Base-by-base conservation (phyloP, 2,888 invertebrate species). In the Crocallis elinguaria region DNA sequence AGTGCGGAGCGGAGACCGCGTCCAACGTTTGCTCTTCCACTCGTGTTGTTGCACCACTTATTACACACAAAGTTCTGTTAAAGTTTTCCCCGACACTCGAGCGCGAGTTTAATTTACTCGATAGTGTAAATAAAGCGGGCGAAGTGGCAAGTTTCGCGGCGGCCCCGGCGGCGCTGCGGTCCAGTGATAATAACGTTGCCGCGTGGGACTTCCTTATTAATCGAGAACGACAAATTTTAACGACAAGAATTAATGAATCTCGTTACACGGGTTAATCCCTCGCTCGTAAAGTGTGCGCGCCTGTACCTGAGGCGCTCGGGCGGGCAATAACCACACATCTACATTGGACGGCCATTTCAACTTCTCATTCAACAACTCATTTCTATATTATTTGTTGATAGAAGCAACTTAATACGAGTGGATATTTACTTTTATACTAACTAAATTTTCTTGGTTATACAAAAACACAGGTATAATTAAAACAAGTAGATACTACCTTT, bases 191-290 rank as follows among this genome's bases (percentile, higher is more conserved):
- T 91, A 91, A 91, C 88, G 86, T 86, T 75, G 77, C 82, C 82
- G 77, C 79, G 78, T 77, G 83, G 83, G 87, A 82, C 87, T 85
- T 89, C 89, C 90, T 92, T 92, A 92, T 92, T 92, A 92, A 92
- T 92, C 89, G 92, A 88, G 90, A 89, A 92, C 92, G 91, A 92
- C 92, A 92, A 92, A 92, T 92, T 92, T 92, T 92, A 92, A 92
- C 92, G 92, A 92, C 92, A 92, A 90, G 91, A 92, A 92, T 92
- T 92, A 92, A 92, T 92, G 92, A 91, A 91, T 92, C 92, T 92
- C 92, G 90, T 92, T 92, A 92, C 90, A 88, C 78, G 92, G 92
- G 92, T 92, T 92, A 92, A 92, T 92, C 91, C 88, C 85, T 75
- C 77, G 86, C 80, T 90, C 92, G 92, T 92, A 91, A 91, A 92